Evolutionary conservation across 2,888 invertebrate genomes (phyloP), one percentile per base, ranked within the genome.

Genomic region (Drosophila diplacantha): DNA sequence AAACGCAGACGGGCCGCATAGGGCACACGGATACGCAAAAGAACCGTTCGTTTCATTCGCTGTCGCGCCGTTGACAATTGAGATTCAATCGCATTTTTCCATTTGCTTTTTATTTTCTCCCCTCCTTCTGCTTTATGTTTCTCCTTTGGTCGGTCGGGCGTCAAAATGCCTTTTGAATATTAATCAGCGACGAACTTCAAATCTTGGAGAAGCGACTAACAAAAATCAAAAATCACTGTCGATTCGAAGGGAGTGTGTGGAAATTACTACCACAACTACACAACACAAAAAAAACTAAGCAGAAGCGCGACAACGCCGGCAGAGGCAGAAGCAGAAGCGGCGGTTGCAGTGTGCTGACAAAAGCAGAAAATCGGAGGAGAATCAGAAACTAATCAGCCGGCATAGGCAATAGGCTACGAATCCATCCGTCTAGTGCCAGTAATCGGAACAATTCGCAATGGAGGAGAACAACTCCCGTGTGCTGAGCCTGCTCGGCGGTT

Each of bases 41-140:
- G 67, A 72, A 74, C 69, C 76, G 74, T 82, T 76, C 77, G 69
- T 65, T 77, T 76, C 74, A 74, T 63, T 76, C 52, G 34, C 41
- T 51, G 59, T 44, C 47, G 53, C 60, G 71, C 52, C 58, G 63
- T 31, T 49, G 55, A 60, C 60, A 81, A 50, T 71, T 78, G 38
- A 31, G 69, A 61, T 61, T 69, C 43, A 66, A 50, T 66, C n/a
- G 35, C 62, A 1, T 53, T 49, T 61, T 49, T 43, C 63, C 22
- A 54, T 63, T 63, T 47, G 54, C 37, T 41, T 57, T 58, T 58
- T 31, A 41, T 54, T 54, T 61, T 46, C 29, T 37, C 22, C 31
- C 20, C 46, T 57, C 18, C 43, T 56, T 65, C 55, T 52, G 37
- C 49, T 68, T 51, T 60, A 38, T 41, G 37, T 37, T 49, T 61